Percentiles rank a stretch among this genome's conserved stretches.
Conservation (phyloP, 2,888 invertebrate genomes). For the Hemaris fuciformis region DNA sequence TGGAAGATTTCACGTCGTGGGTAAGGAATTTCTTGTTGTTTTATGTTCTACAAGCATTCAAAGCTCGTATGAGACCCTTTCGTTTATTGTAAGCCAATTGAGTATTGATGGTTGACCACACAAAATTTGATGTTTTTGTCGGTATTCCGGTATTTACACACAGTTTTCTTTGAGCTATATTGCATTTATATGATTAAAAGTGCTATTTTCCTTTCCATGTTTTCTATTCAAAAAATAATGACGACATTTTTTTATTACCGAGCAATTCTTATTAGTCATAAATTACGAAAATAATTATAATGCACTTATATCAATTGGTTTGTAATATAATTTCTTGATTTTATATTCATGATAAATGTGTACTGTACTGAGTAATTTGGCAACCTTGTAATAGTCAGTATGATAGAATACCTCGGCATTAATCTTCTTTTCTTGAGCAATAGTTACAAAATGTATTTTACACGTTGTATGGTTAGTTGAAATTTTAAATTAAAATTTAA, state of each 20-base stretch:
- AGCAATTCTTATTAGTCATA: no score
- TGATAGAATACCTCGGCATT: not conserved
- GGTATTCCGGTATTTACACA: not conserved
- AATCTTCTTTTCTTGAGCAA: not conserved
- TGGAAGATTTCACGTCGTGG: not conserved
- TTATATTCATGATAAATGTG: not conserved
- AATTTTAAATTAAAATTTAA: not conserved
- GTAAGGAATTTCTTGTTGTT: not conserved
- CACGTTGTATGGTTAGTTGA: not conserved
- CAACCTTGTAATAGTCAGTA: not conserved
- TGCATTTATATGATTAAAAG: not conserved
- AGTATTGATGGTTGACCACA: constrained; percentile 11
- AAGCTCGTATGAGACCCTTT: constrained; percentile 9
- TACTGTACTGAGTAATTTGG: not conserved
- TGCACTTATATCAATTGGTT: not conserved
- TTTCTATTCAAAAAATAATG: no score
- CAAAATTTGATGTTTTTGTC: not conserved
- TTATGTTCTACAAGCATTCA: constrained; percentile 4
- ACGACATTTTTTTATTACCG: no score
- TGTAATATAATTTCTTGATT: not conserved
- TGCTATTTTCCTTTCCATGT: no score
- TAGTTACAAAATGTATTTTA: not conserved
- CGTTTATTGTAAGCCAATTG: constrained; percentile 10
- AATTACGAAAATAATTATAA: no score
- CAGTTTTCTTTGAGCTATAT: not conserved